Conservation (phyloP, 2,888 invertebrate genomes). For the Lymantria dispar region DNA sequence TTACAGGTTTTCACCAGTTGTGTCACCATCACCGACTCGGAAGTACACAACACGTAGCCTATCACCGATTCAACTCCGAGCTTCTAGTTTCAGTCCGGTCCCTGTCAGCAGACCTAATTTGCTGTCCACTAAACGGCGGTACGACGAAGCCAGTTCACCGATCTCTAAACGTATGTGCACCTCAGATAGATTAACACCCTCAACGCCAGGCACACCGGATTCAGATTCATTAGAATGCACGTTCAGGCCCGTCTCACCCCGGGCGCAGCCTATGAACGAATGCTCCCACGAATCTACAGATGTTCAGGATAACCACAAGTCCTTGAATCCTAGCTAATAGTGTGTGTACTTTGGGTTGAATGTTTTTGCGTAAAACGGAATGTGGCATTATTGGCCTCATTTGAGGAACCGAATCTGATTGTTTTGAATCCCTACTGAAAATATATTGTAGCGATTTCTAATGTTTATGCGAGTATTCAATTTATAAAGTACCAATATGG, state of each 20-base stretch:
- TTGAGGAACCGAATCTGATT: background rate
- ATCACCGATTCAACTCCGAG: slow-evolving; percentile 93
- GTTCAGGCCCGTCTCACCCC: slow-evolving; percentile 75
- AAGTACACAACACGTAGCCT: slow-evolving; percentile 92
- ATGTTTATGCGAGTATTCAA: too few species aligned
- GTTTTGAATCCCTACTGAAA: background rate
- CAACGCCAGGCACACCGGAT: slow-evolving; percentile 72
- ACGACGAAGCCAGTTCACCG: slow-evolving; percentile 82
- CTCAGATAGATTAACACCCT: slow-evolving; percentile 56
- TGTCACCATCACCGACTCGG: slow-evolving; percentile 93
- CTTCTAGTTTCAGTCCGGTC: slow-evolving; percentile 87
- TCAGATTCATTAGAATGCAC: slow-evolving; percentile 75
- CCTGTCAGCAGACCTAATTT: slow-evolving; percentile 82
- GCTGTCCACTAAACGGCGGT: slow-evolving; percentile 83
- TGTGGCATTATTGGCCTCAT: background rate
- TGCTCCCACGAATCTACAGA: slow-evolving; percentile 46
- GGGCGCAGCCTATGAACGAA: slow-evolving; percentile 60
- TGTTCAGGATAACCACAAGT: slow-evolving; percentile 54
- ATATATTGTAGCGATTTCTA: background rate
- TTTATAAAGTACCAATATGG: too few species aligned
- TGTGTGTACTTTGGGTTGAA: slow-evolving; percentile 33
- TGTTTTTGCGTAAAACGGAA: slow-evolving; percentile 24
- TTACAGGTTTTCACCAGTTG: slow-evolving; percentile 78
- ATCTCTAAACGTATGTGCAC: slow-evolving; percentile 69
- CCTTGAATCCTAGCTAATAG: slow-evolving; percentile 73